phyloP scores from a whole-genome alignment of 1,140 invertebrate species.

The Harlomillsia oculata region DNA sequence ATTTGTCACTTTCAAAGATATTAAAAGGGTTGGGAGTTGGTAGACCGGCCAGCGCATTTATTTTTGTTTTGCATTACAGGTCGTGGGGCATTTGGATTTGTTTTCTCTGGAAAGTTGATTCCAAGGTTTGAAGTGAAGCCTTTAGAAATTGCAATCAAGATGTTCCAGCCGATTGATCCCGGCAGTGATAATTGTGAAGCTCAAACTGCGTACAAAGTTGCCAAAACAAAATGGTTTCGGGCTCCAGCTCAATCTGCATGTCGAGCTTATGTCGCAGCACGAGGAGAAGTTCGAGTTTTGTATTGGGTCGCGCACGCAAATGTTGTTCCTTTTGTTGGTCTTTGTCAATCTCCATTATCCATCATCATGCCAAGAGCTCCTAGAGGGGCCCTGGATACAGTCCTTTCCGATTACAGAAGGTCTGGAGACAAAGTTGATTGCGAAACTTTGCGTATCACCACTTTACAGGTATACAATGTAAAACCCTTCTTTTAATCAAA shows the following conservation, averaged over 20 bases:
- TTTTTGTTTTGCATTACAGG: conserved; percentile 51
- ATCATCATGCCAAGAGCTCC: conserved; percentile 85
- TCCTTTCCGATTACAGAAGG: conserved; percentile 69
- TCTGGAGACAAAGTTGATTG: conserved; percentile 70
- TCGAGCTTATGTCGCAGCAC: conserved; percentile 85
- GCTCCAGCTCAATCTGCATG: conserved; percentile 53
- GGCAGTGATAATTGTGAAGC: conserved; percentile 45
- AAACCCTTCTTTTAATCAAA: conserved; percentile 13
- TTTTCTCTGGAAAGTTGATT: conserved; percentile 64
- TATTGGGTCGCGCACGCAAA: conserved; percentile 74
- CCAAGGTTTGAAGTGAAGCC: conserved; percentile 54
- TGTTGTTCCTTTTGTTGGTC: conserved; percentile 84
- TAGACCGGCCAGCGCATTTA: background rate
- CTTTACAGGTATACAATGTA: conserved; percentile 57
- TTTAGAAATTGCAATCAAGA: conserved; percentile 83
- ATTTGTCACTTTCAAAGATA: too few relatives aligned
- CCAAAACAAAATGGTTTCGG: conserved; percentile 32
- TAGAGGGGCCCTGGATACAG: conserved; percentile 72
- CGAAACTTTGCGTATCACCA: conserved; percentile 70
- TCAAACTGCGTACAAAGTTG: conserved; percentile 58
- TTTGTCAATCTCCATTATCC: conserved; percentile 77
- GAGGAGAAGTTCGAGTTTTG: conserved; percentile 87
- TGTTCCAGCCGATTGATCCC: conserved; percentile 85
- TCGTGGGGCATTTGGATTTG: conserved; percentile 93
- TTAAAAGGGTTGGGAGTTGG: too few relatives aligned